Base-by-base conservation (phyloP, 1,140 invertebrate species). In the Physella acuta region DNA sequence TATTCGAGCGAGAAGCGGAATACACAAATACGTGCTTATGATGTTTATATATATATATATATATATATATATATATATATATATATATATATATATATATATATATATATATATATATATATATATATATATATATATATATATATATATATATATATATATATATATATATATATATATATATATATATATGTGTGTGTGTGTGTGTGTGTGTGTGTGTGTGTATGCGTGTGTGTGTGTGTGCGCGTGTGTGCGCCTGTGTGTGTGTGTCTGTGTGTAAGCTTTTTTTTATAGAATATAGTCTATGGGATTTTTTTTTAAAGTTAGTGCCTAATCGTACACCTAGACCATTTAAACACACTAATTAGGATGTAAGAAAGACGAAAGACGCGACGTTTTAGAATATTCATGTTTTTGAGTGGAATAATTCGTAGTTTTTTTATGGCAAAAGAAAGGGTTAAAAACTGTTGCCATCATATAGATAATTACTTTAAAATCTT, bases 61-160 rank as follows among this genome's bases (percentile, higher is more conserved):
- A 55, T 55, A 55, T 24, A 55, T 55, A 55, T 55, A 55, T 55
- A 55, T 55, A 55, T 55, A 55, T 55, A 55, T 55, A 55, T 55
- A 55, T 55, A 55, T 55, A 55, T 55, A 55, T 55, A 55, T 55
- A 55, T 55, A 55, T 55, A 55, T 55, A 55, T 55, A 55, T 55
- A 55, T 55, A 55, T 55, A 55, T 55, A 55, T 55, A 55, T 55
- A 55, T 55, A 55, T 55, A 55, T 55, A 55, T 55, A 24, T 55
- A 24, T 55, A 55, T 55, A 55, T 55, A 55, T 55, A 55, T 55
- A 55, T 55, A 55, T 55, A 55, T 44, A 44, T 44, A 44, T 44
- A 44, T 44, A 44, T 44, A 20, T 44, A 20, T 44, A 20, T 44
- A 20, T 44, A 44, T 44, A 44, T 44, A 44, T 44, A 44, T 44